Percentiles rank a stretch among this genome's conserved stretches.
These are phyloP conservation scores for Perizoma flavofasciatum DNA, from an alignment of 2,888 invertebrate species.

Conservation along the genomic window DNA sequence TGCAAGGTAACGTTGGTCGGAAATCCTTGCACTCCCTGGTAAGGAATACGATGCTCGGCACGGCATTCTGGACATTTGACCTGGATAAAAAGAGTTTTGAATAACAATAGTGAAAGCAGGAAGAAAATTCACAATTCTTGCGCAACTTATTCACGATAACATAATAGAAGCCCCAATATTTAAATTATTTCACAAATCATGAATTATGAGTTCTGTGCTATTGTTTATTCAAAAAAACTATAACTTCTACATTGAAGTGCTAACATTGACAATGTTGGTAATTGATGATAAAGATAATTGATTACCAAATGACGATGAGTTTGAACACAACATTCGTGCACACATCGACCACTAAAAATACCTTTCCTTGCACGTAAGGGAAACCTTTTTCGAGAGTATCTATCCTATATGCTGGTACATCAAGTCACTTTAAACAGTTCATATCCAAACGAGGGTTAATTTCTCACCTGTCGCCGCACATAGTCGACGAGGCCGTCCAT, in stretches of 20 bases:
- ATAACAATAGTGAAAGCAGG: conserved; percentile 1
- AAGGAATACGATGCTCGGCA: conserved; percentile 97
- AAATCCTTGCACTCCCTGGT: conserved; percentile 96
- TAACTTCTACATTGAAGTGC: no score
- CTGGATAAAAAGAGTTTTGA: conserved; percentile 72
- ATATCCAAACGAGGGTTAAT: no score
- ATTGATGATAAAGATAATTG: neutral
- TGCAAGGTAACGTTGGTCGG: conserved; percentile 98
- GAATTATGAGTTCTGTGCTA: no score
- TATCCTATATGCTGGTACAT: no score
- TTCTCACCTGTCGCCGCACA: conserved; percentile 92
- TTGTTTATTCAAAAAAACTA: no score
- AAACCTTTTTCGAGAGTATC: no score
- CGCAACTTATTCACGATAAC: neutral
- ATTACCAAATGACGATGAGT: neutral
- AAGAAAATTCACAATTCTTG: neutral
- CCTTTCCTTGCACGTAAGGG: neutral
- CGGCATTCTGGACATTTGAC: conserved; percentile 99
- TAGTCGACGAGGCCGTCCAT: conserved; percentile 98
- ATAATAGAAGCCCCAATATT: no score
- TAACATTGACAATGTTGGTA: no score
- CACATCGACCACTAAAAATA: neutral
- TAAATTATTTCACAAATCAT: no score
- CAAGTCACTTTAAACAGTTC: no score
- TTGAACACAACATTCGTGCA: neutral